Percentiles rank a stretch among this genome's conserved stretches.
phyloP scores from a whole-genome alignment of 2,797 vertebrate genomes.

The Thripadectes ignobilis region DNA sequence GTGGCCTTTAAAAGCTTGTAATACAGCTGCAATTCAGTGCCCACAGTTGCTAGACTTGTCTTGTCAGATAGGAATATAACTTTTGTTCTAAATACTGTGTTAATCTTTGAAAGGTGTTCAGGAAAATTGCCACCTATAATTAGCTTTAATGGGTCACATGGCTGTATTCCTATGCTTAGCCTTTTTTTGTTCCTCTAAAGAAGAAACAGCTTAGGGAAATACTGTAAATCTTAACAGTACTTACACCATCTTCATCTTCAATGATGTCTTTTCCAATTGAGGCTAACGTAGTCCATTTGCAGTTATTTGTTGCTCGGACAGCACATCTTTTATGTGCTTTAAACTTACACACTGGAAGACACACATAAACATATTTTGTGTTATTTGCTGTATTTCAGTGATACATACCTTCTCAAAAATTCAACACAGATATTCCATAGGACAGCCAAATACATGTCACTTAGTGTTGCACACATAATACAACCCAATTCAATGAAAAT shows the following conservation, averaged over 20 bases:
- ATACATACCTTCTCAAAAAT: background rate
- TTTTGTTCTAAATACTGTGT: background rate
- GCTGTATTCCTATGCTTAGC: background rate
- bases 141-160: background rate
- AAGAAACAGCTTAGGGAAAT: background rate
- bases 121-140: background rate
- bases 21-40: background rate
- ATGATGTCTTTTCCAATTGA: slow-evolving; percentile 97
- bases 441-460: background rate
- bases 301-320: slow-evolving; percentile 96
- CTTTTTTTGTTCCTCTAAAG: background rate
- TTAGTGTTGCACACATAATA: background rate
- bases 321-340: slow-evolving; percentile 99
- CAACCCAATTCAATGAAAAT: background rate
- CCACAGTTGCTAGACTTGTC: background rate
- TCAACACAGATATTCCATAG: background rate
- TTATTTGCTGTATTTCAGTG: background rate
- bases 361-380: background rate
- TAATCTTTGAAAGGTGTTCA: background rate
- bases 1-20: background rate
- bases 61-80: background rate
- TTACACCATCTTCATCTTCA: slow-evolving; percentile 96
- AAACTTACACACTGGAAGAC: slow-evolving; percentile 92
- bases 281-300: slow-evolving; percentile 97
- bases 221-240: slow-evolving; percentile 19